Base-by-base conservation (phyloP, 2,888 invertebrate genomes). In the Drosophila meridiana region DNA sequence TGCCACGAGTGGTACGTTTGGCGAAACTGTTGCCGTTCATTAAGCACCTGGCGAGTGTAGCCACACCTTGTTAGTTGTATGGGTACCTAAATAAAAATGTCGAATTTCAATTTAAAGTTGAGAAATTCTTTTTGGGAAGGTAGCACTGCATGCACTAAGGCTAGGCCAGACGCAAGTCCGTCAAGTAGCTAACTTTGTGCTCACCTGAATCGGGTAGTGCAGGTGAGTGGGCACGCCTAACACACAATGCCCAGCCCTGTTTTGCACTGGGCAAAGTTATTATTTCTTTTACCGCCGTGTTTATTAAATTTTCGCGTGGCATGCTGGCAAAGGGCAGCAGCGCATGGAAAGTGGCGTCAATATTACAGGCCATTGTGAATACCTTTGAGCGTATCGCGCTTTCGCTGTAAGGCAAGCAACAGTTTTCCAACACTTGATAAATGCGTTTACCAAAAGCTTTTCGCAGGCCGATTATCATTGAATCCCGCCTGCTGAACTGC, bases 41-140 rank as follows among this genome's bases (percentile, higher is more conserved):
- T 83, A 79, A 72, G 64, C 78, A 87, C 61, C 69, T 72, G 32
- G 64, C 69, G n/a, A 47, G 42, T 48, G 13, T n/a, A 20, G 60
- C 55, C 11, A 26, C 71, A 8, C 8, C 13, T n/a, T n/a, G 59
- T 55, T 36, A 67, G 59, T 59, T 68, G 57, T 52, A 34, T 60
- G 61, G 42, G n/a, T n/a, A 61, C 57, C 64, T 52, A 69, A 76
- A 83, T 79, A 62, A 65, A 63, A 76, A 64, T 71, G 58, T 65
- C 62, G n/a, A 69, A 60, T 62, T 74, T 75, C 76, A 87, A 83
- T 87, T 84, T 87, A 72, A 78, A 69, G 73, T 68, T 68, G 30
- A 36, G 7, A 40, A 32, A 28, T 45, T 60, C 20, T 34, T 55
- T 47, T 32, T 11, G 20, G 47, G 8, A 34, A 72, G 56, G 34